Conservation (phyloP, 2,113 vertebrate genomes). For the Miniopterus natalensis region DNA sequence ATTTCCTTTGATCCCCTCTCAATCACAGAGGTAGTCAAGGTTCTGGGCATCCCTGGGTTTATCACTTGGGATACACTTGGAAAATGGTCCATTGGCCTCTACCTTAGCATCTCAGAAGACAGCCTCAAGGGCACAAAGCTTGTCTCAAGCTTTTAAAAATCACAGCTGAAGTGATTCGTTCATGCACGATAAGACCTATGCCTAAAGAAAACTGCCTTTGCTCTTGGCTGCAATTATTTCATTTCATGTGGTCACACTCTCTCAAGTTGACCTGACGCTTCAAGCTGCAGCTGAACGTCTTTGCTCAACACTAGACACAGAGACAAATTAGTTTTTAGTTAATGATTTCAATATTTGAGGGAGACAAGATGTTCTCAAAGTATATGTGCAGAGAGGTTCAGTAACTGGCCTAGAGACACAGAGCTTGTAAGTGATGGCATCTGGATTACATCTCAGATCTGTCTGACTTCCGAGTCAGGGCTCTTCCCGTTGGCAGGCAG, state of each 20-base stretch:
- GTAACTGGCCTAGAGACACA: neutral
- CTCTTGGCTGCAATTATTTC: conserved; percentile 75
- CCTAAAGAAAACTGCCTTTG: conserved; percentile 65
- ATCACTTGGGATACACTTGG: neutral
- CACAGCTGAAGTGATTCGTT: conserved; percentile 62
- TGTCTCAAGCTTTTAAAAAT: conserved; percentile 74
- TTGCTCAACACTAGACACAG: conserved; percentile 40
- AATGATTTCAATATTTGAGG: conserved; percentile 26
- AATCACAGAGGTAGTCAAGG: neutral
- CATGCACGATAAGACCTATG: conserved; percentile 54
- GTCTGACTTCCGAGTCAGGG: neutral
- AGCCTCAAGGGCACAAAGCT: conserved; percentile 35
- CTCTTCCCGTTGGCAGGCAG: neutral
- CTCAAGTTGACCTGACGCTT: conserved; percentile 60
- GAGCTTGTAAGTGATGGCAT: neutral
- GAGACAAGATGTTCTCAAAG: conserved; percentile 50
- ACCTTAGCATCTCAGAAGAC: neutral
- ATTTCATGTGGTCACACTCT: conserved; percentile 54
- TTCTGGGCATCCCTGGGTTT: neutral
- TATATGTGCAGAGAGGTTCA: neutral
- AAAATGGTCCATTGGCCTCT: neutral
- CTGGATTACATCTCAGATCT: neutral
- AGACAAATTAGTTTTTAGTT: conserved; percentile 54
- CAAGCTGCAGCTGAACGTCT: conserved; percentile 33
- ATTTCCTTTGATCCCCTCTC: neutral